phyloP scores from a whole-genome alignment of 23 tunicate genomes.

The Halocynthia roretzi region DNA sequence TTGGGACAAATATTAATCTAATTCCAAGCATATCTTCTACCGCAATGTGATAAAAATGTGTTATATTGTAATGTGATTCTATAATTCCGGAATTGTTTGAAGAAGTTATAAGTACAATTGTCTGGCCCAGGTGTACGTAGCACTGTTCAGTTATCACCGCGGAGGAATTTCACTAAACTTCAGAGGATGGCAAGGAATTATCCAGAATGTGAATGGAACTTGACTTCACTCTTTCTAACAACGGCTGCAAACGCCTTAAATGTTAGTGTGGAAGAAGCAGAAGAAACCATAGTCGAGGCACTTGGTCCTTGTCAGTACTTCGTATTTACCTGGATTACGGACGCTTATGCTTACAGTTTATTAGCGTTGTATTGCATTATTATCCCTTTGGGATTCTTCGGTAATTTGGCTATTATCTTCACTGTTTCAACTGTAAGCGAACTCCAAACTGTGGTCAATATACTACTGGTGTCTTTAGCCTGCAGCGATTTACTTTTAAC shows the following conservation, averaged over 20 bases:
- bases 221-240: slow-evolving; percentile 4
- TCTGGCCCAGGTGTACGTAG: too few relatives aligned
- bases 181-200: slow-evolving; percentile 35
- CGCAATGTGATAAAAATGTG: too few relatives aligned
- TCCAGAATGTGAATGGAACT: slow-evolving; percentile 37
- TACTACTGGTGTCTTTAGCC: slow-evolving; percentile 42
- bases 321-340: slow-evolving; percentile 9
- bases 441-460: slow-evolving; percentile 26
- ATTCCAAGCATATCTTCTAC: too few relatives aligned
- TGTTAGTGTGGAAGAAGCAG: slow-evolving; percentile 2
- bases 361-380: slow-evolving; percentile 39
- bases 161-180: too few relatives aligned
- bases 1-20: too few relatives aligned
- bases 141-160: too few relatives aligned
- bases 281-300: slow-evolving; percentile 1
- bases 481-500: slow-evolving; percentile 45
- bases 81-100: too few relatives aligned
- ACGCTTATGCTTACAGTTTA: slow-evolving; percentile 30
- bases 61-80: too few relatives aligned
- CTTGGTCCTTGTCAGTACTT: slow-evolving; percentile 35
- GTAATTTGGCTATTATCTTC: slow-evolving; percentile 30
- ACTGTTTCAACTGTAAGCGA: slow-evolving; percentile 16
- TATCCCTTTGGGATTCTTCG: slow-evolving; percentile 40
- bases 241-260: slow-evolving; percentile 5
- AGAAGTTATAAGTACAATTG: too few relatives aligned